A percentile compares a stretch with the other conserved stretches of the same genome.
Conservation (phyloP, 2,888 invertebrate species). For the Synergus itoensis region DNA sequence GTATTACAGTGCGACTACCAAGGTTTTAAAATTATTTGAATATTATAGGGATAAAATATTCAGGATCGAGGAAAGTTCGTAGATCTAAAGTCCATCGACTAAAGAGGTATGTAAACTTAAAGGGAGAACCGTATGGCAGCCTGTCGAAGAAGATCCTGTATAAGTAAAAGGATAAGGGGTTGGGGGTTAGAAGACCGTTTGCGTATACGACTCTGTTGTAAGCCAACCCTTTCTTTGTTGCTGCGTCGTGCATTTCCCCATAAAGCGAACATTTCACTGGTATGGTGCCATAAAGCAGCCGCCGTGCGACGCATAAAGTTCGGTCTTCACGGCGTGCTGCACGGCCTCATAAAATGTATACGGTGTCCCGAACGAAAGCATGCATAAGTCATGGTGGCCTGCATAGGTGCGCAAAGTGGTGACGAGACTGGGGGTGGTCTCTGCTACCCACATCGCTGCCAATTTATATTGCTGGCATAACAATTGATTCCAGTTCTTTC, state of each 20-base stretch:
- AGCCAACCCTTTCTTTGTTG: slow-evolving; percentile 52
- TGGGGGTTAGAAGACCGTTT: slow-evolving; percentile 13
- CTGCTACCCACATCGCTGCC: neutral
- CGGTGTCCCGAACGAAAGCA: slow-evolving; percentile 51
- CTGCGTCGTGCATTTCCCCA: slow-evolving; percentile 51
- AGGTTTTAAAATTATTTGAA: too few relatives aligned
- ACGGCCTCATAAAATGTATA: slow-evolving; percentile 58
- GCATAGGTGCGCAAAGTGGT: slow-evolving; percentile 10
- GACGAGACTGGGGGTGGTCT: neutral
- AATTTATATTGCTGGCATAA: neutral
- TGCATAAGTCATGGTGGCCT: slow-evolving; percentile 53
- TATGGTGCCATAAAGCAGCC: slow-evolving; percentile 57
- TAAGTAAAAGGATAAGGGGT: slow-evolving; percentile 4
- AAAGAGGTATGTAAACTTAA: neutral
- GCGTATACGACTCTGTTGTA: slow-evolving; percentile 45
- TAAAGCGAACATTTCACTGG: slow-evolving; percentile 60
- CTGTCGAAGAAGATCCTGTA: slow-evolving; percentile 1
- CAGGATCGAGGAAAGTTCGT: neutral
- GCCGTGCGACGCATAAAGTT: slow-evolving; percentile 59
- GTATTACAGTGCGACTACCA: too few relatives aligned
- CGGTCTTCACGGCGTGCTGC: slow-evolving; percentile 51
- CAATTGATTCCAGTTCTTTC: neutral
- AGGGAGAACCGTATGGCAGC: neutral
- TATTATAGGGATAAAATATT: neutral
- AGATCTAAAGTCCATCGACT: neutral